Conservation (phyloP, 2,888 invertebrate genomes). For the Resseliella maxima region DNA sequence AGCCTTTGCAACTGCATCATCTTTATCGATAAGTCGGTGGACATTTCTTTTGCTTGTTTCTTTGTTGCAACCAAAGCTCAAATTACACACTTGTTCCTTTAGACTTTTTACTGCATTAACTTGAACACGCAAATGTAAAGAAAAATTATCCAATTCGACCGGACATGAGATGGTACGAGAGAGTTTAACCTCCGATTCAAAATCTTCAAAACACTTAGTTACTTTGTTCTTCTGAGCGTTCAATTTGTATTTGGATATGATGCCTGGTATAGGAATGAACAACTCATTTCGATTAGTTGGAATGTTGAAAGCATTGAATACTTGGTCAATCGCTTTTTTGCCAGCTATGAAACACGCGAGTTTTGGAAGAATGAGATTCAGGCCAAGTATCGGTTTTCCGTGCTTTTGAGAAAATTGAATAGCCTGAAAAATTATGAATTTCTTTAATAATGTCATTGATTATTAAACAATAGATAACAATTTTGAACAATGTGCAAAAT, state of each 20-base stretch:
- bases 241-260: conserved; percentile 47
- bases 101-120: conserved; percentile 21
- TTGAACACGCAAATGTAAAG: conserved; percentile 1
- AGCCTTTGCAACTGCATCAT: conserved; percentile 44
- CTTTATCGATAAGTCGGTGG: not conserved
- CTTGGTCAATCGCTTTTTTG: conserved; percentile 37
- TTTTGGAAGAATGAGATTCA: conserved; percentile 47
- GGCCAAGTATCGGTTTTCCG: conserved; percentile 42
- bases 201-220: conserved; percentile 12
- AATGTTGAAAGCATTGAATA: conserved; percentile 25
- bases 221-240: conserved; percentile 35
- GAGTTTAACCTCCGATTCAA: conserved; percentile 21
- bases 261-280: conserved; percentile 28
- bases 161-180: conserved; percentile 26
- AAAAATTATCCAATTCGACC: conserved; percentile 30
- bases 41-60: conserved; percentile 36
- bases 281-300: conserved; percentile 43
- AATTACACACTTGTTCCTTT: not conserved
- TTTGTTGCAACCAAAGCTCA: conserved; percentile 23
- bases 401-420: conserved; percentile 37
- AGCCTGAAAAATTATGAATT: conserved; percentile 36
- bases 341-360: conserved; percentile 39
- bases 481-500: conserved; percentile 41
- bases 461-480: conserved; percentile 33
- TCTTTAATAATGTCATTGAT: conserved; percentile 34